Base-by-base conservation (phyloP, 2,888 invertebrate species). In the Rotaria macrura region DNA sequence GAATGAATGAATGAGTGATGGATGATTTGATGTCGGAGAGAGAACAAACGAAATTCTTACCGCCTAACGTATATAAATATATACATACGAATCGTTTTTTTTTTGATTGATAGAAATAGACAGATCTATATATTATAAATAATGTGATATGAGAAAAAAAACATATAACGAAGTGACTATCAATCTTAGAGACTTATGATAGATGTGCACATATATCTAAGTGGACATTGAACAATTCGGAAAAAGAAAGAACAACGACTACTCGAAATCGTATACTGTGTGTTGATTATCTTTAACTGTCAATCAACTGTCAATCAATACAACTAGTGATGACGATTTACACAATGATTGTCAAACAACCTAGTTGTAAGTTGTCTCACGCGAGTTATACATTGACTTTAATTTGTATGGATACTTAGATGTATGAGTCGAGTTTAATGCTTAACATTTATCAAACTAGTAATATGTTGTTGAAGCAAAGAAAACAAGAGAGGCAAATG, bases 31-130 rank as follows among this genome's bases (percentile, higher is more conserved):
- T 65, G 65, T 65, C 65, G 34, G 34, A 52, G 34, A 17, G 25
- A 79, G 43, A 79, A 79, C n/a, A 79, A 43, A 79, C 40, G 79
- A 43, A n/a, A 79, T 43, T 40, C 65, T 65, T 65, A 65, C 65
- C 65, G 65, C 65, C 65, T 14, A 14, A 20, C 10, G 34, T 17
- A 65, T 65, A 65, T 65, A 65, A 29, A 29, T 57, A n/a, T 57
- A 55, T 55, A 55, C 5, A 10, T 72, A 38, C 38, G n/a, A n/a
- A n/a, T n/a, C n/a, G n/a, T 49, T 49, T 49, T 9, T 29, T 65
- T 29, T 29, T 65, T 65, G 79, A 79, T 79, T 79, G 79, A 79
- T 79, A 43, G 79, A 43, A 79, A 65, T 65, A 65, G 65, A 65
- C 65, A 65, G 38, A 65, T 65, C 79, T 79, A 79, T 79, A 79